phyloP scores from a whole-genome alignment of 2,113 vertebrate genomes.

The Oceanodroma tethys region DNA sequence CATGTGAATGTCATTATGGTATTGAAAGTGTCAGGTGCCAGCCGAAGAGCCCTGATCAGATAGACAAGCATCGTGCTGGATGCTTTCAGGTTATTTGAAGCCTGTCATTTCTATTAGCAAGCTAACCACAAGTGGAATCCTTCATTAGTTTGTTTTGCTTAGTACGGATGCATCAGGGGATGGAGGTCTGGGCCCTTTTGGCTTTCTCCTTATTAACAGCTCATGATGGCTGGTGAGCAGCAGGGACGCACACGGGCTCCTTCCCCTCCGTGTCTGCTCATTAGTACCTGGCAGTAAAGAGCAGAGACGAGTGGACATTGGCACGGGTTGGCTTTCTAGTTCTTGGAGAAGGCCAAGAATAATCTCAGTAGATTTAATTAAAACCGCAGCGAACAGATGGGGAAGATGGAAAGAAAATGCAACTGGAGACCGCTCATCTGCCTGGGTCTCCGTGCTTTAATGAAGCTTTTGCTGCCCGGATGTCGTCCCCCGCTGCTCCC shows the following conservation, averaged over 20 bases:
- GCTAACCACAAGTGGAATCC: conserved; percentile 76
- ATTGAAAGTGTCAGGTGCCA: conserved; percentile 82
- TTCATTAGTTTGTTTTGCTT: conserved; percentile 80
- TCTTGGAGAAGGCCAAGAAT: conserved; percentile 81
- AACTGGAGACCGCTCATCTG: conserved; percentile 92
- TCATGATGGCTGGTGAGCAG: conserved; percentile 86
- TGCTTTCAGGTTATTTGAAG: conserved; percentile 80
- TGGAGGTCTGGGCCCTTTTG: conserved; percentile 75
- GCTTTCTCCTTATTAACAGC: conserved; percentile 91
- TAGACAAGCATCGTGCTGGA: conserved; percentile 74
- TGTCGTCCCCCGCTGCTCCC: conserved; percentile 45
- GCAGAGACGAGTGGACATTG: conserved; percentile 88
- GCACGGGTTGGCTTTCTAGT: conserved; percentile 79
- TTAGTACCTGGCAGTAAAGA: conserved; percentile 91
- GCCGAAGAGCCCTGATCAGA: conserved; percentile 78
- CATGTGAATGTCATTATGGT: conserved; percentile 79
- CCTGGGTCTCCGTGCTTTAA: conserved; percentile 81
- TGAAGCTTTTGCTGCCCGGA: conserved; percentile 81
- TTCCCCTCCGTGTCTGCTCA: conserved; percentile 79
- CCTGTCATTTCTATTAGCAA: conserved; percentile 83
- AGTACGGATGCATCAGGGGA: conserved; percentile 51
- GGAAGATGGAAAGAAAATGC: conserved; percentile 88
- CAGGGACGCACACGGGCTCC: conserved; percentile 51
- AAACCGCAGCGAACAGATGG: conserved; percentile 96
- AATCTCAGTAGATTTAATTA: conserved; percentile 99